Percentiles rank a stretch among this genome's conserved stretches.
Conservation (phyloP, 2,888 invertebrate genomes). For the Andrena bucephala region DNA sequence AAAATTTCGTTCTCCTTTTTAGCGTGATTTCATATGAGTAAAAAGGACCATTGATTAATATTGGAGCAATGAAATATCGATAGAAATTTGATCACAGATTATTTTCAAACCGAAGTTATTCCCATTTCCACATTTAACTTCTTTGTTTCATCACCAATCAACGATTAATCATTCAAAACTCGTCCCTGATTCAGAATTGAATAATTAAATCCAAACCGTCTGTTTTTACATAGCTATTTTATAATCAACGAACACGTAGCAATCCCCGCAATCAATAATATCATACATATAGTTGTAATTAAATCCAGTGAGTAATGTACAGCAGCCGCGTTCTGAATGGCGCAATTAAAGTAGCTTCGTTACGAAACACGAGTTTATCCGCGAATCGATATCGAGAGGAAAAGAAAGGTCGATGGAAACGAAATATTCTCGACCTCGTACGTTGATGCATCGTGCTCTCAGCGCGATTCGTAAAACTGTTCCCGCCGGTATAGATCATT, state of each 20-base stretch:
- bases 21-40: too few species aligned
- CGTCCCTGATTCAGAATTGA: too few species aligned
- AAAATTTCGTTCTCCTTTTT: not conserved
- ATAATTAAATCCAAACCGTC: too few species aligned
- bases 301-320: not conserved
- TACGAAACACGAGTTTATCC: not conserved
- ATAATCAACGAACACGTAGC: not conserved
- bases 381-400: not conserved
- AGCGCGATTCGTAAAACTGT: conserved; percentile 5
- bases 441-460: not conserved
- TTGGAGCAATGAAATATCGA: too few species aligned
- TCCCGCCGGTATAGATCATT: conserved; percentile 5
- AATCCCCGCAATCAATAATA: not conserved
- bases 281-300: not conserved
- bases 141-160: too few species aligned
- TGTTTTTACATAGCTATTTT: too few species aligned
- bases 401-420: not conserved
- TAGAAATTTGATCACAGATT: too few species aligned
- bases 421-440: not conserved
- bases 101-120: too few species aligned
- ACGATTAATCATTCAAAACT: too few species aligned
- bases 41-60: too few species aligned
- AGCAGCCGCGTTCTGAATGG: not conserved
- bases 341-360: not conserved
- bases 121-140: too few species aligned